Conservation (phyloP, 2,888 invertebrate genomes). For the Melinaea menophilus region DNA sequence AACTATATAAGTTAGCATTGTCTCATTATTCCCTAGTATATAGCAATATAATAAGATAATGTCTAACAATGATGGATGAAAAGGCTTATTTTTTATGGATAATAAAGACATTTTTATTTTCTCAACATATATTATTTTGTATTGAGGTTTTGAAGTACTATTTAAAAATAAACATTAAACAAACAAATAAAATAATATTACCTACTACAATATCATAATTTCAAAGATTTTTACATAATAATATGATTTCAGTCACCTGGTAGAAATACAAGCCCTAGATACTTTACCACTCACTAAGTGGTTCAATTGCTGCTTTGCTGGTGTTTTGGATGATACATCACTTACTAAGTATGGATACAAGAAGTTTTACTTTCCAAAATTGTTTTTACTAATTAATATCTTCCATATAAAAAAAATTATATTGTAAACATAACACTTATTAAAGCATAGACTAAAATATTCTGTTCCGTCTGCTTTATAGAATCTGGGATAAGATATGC, state of each 20-base stretch:
- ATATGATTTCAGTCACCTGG: conserved; percentile 77
- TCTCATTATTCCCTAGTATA: neutral
- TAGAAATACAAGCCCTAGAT: conserved; percentile 80
- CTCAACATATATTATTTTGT: too few relatives aligned
- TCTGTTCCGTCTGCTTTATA: conserved; percentile 51
- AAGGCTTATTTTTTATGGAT: too few relatives aligned
- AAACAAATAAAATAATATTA: too few relatives aligned
- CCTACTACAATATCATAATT: neutral
- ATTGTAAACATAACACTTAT: neutral
- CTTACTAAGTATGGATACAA: conserved; percentile 81
- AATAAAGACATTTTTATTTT: too few relatives aligned
- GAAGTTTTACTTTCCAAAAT: neutral
- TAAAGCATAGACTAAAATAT: neutral
- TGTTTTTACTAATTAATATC: neutral
- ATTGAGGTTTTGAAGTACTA: too few relatives aligned
- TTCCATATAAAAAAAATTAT: too few relatives aligned
- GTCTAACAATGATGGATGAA: too few relatives aligned
- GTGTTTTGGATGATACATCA: conserved; percentile 86
- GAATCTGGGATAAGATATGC: conserved; percentile 93
- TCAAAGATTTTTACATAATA: neutral
- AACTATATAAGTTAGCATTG: conserved; percentile 78
- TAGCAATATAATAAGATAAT: neutral
- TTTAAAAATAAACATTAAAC: too few relatives aligned
- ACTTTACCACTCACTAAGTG: conserved; percentile 84
- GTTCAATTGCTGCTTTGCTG: conserved; percentile 91